A percentile compares a stretch with the other conserved stretches of the same genome.
Conservation (phyloP, 2,797 vertebrate genomes). For the Corythornis leucogaster region DNA sequence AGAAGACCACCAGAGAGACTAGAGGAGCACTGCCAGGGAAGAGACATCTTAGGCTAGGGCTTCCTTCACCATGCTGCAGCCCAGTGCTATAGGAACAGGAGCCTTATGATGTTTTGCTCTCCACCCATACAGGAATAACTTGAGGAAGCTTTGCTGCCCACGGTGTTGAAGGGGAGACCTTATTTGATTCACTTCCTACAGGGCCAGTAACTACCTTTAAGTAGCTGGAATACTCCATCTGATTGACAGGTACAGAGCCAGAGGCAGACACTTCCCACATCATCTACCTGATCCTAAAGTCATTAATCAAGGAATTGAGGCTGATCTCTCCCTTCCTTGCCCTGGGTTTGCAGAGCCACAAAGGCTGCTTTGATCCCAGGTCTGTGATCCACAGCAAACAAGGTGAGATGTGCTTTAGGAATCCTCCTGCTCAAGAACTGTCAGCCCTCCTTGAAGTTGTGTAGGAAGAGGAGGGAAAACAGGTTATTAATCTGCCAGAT, state of each 20-base stretch:
- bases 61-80: background rate
- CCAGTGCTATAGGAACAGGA: background rate
- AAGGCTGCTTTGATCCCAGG: background rate
- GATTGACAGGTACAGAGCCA: background rate
- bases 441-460: background rate
- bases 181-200: background rate
- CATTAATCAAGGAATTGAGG: background rate
- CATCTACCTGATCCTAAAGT: background rate
- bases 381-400: background rate
- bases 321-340: background rate
- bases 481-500: background rate
- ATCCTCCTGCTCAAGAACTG: background rate
- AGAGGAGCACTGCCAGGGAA: background rate
- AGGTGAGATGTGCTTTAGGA: background rate
- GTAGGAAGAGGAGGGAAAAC: background rate
- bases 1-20: background rate
- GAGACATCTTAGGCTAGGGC: background rate
- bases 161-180: background rate
- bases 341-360: background rate
- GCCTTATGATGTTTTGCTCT: background rate
- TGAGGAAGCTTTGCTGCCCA: background rate
- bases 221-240: background rate
- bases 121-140: background rate
- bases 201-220: background rate
- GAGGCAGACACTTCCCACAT: accelerated